Evolutionary conservation across 2,888 invertebrate species (phyloP), one percentile per base, ranked within the genome.

Genomic region (Eudemis profundana): DNA sequence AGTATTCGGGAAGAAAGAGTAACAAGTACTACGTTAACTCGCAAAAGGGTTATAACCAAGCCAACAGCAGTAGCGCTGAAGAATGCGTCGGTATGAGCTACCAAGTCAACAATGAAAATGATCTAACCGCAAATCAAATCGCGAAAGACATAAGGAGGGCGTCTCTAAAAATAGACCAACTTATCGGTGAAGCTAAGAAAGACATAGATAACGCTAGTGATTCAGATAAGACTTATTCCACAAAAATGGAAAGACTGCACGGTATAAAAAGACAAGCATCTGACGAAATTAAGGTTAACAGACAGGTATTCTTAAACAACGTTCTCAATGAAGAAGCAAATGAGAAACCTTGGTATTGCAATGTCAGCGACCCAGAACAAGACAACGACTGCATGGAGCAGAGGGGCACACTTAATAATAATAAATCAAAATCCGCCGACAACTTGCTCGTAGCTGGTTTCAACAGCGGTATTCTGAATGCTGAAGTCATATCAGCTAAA

Each of bases 231-330:
- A 90, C 93, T 4, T 93, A 90, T 82, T 93, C 93, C 36, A 88
- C 91, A 14, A 93, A 90, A 84, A 94, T 93, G 78, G 94, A 93
- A 74, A 90, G 89, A 70, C 83, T 93, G 78, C 94, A 93, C 77
- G 94, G 93, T 61, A 93, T 93, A 40, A 93, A 93, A 78, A 86
- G 90, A 67, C 89, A 89, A 70, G 86, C 82, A 1, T 90, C 90
- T 44, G 90, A 89, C 70, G 92, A 92, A 81, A 90, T 92, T 61
- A 89, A 90, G 74, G 88, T 87, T 10, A 92, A 92, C 72, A 81
- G 90, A 75, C 85, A 88, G 78, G 75, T 87, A 56, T 92, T 92
- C 76, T 75, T 91, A 38, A 91, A 81, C 73, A 90, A 89, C 65
- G 91, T 92, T 68, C 83, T 91, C 15, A 86, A 77, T 64, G 89